Base-by-base conservation (phyloP, 2,888 invertebrate species). In the Horisme vitalbata region DNA sequence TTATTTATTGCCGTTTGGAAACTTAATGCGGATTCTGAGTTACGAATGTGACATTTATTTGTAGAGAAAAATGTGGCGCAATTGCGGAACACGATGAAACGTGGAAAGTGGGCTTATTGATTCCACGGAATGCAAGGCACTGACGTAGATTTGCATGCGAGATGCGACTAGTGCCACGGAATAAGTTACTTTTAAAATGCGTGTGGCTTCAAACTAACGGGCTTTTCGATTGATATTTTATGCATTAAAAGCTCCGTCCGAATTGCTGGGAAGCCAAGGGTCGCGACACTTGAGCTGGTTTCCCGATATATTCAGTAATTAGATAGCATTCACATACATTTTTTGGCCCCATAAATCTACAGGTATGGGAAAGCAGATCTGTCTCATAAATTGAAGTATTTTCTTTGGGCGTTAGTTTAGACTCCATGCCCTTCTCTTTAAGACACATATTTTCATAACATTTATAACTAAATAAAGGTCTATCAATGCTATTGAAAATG, bases 1-100 rank as follows among this genome's bases (percentile, higher is more conserved):
- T 57, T 56, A 68, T 71, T 71, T 66, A 69, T 68, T 31, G 45
- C 55, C 55, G 58, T 63, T 69, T 65, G 57, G 49, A 57, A 65
- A 69, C 65, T 64, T 59, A 65, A 64, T 63, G 64, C 66, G 37
- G 38, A 56, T 52, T 60, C 55, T 65, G 49, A 49, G 41, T 44
- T 50, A 55, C 47, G 41, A 47, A 52, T 46, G 45, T 43, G 57
- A 57, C 52, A 52, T 50, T 52, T 47, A 36, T 45, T 47, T 49
- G 45, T 45, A 45, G 26, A 37, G 34, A 53, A 49, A 45, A 48
- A 51, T 47, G 43, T 54, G 46, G 52, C 38, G 41, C 46, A 50
- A 45, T 46, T 50, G 46, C 38, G 21, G 46, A 47, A 45, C 49
- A 28, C 28, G 32, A 35, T 20, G 31, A 37, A 20, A 32, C 38